A percentile compares a stretch with the other conserved stretches of the same genome.
Evolutionary conservation across 2,797 vertebrate genomes (phyloP).

Genomic region (Coccyzus lansbergi): DNA sequence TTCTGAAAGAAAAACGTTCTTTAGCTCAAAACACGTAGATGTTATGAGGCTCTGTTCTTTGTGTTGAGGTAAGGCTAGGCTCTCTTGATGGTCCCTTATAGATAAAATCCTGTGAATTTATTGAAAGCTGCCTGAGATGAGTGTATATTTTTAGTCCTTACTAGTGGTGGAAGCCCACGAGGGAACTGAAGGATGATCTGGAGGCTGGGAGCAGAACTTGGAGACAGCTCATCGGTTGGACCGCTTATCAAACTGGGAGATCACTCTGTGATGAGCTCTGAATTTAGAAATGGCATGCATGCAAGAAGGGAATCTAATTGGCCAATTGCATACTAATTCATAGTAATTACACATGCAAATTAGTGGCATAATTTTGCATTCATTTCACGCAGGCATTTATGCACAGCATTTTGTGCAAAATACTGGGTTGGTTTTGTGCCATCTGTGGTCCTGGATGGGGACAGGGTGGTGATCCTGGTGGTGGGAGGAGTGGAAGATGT

Average conservation of each 20-base stretch:
- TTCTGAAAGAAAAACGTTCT: neutral
- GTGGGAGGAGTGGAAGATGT: neutral
- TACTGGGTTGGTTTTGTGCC: neutral
- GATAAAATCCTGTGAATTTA: neutral
- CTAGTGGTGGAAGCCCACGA: neutral
- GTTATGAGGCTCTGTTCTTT: rapidly evolving
- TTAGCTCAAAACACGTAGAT: neutral
- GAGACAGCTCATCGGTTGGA: neutral
- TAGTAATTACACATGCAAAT: conserved; percentile 1
- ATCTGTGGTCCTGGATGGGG: neutral
- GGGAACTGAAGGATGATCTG: neutral
- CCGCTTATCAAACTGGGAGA: neutral
- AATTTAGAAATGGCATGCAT: neutral
- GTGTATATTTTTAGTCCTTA: neutral
- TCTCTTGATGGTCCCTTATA: neutral
- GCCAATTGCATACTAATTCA: conserved; percentile 34
- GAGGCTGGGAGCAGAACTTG: neutral
- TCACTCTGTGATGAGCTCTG: neutral
- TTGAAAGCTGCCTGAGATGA: neutral
- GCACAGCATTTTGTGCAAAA: neutral
- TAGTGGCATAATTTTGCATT: neutral
- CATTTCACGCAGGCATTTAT: neutral
- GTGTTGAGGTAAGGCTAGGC: neutral
- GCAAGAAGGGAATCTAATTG: conserved; percentile 30
- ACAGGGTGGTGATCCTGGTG: neutral